Conservation (phyloP, 2,888 invertebrate genomes). For the Drosophila barbarae region DNA sequence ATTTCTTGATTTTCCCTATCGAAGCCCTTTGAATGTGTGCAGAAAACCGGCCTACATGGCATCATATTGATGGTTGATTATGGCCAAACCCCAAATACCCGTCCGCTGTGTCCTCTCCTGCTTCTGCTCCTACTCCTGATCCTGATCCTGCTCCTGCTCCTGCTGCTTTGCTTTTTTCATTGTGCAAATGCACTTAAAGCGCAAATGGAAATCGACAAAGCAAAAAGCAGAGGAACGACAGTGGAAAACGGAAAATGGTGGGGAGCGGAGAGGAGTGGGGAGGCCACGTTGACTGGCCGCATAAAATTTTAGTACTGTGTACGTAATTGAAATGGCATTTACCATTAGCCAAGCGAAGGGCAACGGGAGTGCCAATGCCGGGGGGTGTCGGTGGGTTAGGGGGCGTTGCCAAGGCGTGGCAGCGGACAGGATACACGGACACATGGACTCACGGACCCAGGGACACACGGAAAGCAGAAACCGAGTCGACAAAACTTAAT, state of each 20-base stretch:
- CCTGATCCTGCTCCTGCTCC: neutral
- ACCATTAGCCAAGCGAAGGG: slow-evolving; percentile 58
- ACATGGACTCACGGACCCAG: slow-evolving; percentile 19
- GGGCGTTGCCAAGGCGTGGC: slow-evolving; percentile 60
- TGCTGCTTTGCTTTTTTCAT: slow-evolving; percentile 15
- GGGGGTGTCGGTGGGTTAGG: slow-evolving; percentile 16
- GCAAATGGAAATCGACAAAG: slow-evolving; percentile 66
- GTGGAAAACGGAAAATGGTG: neutral
- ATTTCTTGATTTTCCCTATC: too few species aligned
- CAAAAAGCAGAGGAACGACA: slow-evolving; percentile 18
- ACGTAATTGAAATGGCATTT: slow-evolving; percentile 73
- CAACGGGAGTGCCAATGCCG: slow-evolving; percentile 37
- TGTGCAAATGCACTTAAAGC: slow-evolving; percentile 67
- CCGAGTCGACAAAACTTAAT: slow-evolving; percentile 63
- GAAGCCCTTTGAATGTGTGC: neutral
- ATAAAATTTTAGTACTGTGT: slow-evolving; percentile 73
- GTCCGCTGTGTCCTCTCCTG: neutral
- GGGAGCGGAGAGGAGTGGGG: neutral
- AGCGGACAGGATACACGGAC: slow-evolving; percentile 36
- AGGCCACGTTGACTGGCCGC: slow-evolving; percentile 58
- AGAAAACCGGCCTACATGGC: slow-evolving; percentile 12
- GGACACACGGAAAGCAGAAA: slow-evolving; percentile 55
- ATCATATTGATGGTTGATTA: slow-evolving; percentile 38
- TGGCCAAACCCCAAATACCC: slow-evolving; percentile 31
- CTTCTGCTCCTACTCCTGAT: neutral